Evolutionary conservation across 1,140 invertebrate genomes (phyloP).

Genomic region (Spodoptera litura): DNA sequence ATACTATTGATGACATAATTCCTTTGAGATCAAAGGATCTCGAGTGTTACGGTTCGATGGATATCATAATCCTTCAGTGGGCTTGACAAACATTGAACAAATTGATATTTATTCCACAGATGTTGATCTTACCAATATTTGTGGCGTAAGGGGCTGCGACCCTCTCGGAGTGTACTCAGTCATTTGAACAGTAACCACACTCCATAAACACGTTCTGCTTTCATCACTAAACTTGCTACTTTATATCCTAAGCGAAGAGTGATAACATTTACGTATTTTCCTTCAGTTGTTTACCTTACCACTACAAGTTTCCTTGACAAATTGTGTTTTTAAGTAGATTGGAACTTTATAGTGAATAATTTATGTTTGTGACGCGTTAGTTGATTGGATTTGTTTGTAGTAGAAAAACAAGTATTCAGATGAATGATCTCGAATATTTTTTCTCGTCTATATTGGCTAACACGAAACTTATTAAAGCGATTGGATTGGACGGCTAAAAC

Average conservation of each 20-base stretch:
- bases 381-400: too few relatives aligned
- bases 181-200: conserved; percentile 4
- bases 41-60: neutral
- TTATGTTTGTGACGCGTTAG: neutral
- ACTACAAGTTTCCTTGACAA: neutral
- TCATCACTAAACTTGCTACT: conserved; percentile 6
- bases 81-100: conserved; percentile 9
- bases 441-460: neutral
- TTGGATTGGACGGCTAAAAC: neutral
- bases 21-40: neutral
- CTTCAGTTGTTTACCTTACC: neutral
- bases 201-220: conserved; percentile 17
- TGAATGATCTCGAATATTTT: neutral
- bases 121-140: conserved; percentile 18
- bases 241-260: neutral
- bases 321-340: neutral
- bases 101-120: conserved; percentile 12
- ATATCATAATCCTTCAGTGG: neutral
- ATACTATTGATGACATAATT: neutral
- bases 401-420: too few relatives aligned
- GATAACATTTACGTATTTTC: neutral
- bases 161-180: neutral
- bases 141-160: neutral
- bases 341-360: neutral
- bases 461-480: conserved; percentile 18